Base-by-base conservation (phyloP, 2,888 invertebrate species). In the Tortricodes alternella region DNA sequence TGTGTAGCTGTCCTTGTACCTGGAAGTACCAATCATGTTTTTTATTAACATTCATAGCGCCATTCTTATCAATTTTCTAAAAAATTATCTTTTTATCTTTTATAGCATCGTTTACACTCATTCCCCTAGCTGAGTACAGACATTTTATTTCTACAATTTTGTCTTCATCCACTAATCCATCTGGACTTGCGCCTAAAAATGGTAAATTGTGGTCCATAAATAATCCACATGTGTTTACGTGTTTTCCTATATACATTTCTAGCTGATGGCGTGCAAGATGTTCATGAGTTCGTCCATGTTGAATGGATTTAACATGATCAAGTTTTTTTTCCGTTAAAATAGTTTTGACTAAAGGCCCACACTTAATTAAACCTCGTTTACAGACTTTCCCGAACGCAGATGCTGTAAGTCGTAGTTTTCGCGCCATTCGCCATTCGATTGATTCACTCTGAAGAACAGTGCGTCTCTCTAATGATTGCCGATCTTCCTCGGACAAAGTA, bases 131-230 rank as follows among this genome's bases (percentile, higher is more conserved):
- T 8, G 18, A 18, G 18, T 37, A 37, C 1, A 18, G 37, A 32
- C 38, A 51, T 34, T 60, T 56, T 8, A 60, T 44, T 44, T 56
- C 56, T 8, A 60, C 43, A 1, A 60, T 23, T 13, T 38, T 41
- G 8, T 55, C 50, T 23, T 50, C 24, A 4, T 15, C 34, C 13
- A 53, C 15, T 0, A 27, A 9, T 3, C 60, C 60, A 24, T 53
- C 53, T 11, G 60, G 57, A 21, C 49, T 43, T 21, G 57, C 57
- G 1, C 51, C 57, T 46, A 60, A 43, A 48, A 50, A 60, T 24
- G 43, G 43, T 6, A 43, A n/a, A 15, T 27, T 18, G 2, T 3
- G 18, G 18, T 37, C 37, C 7, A 37, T 9, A n/a, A 37, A 16
- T 37, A 16, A 43, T 2, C 41, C 41, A 41, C 41, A 41, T 23